Evolutionary conservation across 2,888 invertebrate species (phyloP), one percentile per base, ranked within the genome.

Genomic region (Epicampocera succincta): DNA sequence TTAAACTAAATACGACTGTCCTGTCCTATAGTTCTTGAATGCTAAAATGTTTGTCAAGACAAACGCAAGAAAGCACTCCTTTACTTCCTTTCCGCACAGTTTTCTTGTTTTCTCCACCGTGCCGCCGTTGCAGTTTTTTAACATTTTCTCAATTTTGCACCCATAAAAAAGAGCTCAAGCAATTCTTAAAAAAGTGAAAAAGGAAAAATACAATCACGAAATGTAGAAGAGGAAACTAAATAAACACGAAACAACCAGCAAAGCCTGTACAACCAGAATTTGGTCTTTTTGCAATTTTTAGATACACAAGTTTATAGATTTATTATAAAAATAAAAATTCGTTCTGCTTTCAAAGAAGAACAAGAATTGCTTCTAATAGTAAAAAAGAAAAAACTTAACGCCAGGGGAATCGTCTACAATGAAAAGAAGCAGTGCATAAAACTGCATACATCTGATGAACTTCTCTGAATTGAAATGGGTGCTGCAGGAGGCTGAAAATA

Each of bases 181-280:
- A 42, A 25, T 58, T 65, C 15, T 4, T 17, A 3, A 66, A 42
- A 33, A 38, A 58, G 77, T 60, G 58, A 63, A 54, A 63, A 77
- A 56, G 44, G 48, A 81, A 42, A n/a, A 56, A 52, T 40, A 72
- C 15, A 52, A 48, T 29, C 33, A 58, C 11, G 38, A 56, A 63
- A 48, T 65, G 19, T 58, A 61, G 48, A 56, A 52, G 73, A 77
- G 73, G 65, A 69, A 77, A 78, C 74, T 50, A 74, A 69, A 61
- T 68, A 81, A 61, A 63, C 42, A 72, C 38, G 65, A 46, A 56
- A 33, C 52, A 74, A 73, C 65, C 77, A 77, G 73, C 61, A 63
- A 74, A 73, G 58, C 74, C 82, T 66, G 74, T 74, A 82, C 74
- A 82, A 82, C 82, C 73, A 82, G 82, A 82, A 69, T 74, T 46